Evolutionary conservation across 1,140 invertebrate species (phyloP), one percentile per base, ranked within the genome.

Genomic region (Thrips palmi): DNA sequence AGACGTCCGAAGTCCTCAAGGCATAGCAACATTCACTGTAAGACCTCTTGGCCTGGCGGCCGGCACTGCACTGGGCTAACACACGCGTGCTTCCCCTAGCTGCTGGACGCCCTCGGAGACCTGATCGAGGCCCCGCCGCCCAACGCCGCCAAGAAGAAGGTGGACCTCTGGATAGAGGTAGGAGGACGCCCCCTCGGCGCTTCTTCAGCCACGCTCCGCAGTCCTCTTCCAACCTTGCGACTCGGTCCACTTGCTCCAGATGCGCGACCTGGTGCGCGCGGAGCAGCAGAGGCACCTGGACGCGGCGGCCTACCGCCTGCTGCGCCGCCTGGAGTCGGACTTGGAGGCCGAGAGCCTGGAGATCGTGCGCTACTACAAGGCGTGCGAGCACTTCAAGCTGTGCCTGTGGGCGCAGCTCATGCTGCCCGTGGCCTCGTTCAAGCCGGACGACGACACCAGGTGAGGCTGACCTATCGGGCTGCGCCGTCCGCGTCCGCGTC

Each of bases 241-340:
- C 23, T 11, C 3, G 2, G 10, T 22, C 15, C 11, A 11, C 19
- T 3, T 41, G 20, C 7, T 39, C 37, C 20, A 64, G 59, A 51
- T 66, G 19, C 49, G 57, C 3, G 45, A 54, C 32, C 40, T 52
- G 10, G 58, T 66, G 15, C 51, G 65, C n/a, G 44, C 58, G 15
- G 57, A 61, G 37, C 53, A 68, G 12, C 54, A 57, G 37, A 32
- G 50, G 11, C 58, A 58, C 48, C 47, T 70, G 35, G 61, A 71
- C 28, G 47, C 52, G 14, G 59, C 63, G 2, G 62, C 59, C 4
- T 68, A 67, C 42, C 46, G 54, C 42, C 46, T 68, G 8, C 45
- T 70, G 12, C 54, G 65, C n/a, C 49, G 68, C 15, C 60, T 70
- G 7, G 58, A 65, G 12, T 50, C 47, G n/a, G 56, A 64, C 29